These are phyloP conservation scores for Teleiodes luculella DNA, from an alignment of 2,888 invertebrate genomes.

Conservation along the genomic window DNA sequence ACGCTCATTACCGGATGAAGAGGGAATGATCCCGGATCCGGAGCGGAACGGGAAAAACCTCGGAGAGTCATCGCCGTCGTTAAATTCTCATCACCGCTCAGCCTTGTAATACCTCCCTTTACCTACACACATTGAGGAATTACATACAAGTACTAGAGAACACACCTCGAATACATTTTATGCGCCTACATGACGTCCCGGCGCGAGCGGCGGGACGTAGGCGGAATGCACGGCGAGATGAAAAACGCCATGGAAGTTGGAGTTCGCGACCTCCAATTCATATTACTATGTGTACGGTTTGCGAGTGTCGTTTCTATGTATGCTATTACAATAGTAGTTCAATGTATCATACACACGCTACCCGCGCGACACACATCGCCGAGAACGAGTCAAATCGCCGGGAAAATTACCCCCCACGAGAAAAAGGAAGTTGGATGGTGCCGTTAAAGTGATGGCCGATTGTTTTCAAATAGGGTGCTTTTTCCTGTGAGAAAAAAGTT, in stretches of 20 bases:
- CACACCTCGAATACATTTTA: too few relatives aligned
- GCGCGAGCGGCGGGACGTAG: too few relatives aligned
- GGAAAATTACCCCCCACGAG: conserved; percentile 34
- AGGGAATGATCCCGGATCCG: conserved; percentile 1
- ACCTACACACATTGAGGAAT: too few relatives aligned
- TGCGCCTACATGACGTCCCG: too few relatives aligned
- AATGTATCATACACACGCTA: conserved; percentile 16
- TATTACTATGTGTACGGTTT: too few relatives aligned
- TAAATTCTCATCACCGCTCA: conserved; percentile 47
- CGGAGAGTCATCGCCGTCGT: conserved; percentile 31
- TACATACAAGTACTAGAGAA: too few relatives aligned
- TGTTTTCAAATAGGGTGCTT: conserved; percentile 4
- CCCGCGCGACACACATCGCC: not conserved
- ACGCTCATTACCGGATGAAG: conserved; percentile 4
- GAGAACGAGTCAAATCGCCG: conserved; percentile 31
- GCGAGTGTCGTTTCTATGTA: too few relatives aligned
- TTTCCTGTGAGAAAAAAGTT: not conserved
- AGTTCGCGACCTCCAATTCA: too few relatives aligned
- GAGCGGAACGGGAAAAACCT: conserved; percentile 13
- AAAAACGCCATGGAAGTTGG: too few relatives aligned
- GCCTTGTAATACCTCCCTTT: too few relatives aligned
- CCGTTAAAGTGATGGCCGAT: conserved; percentile 5
- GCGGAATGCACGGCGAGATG: too few relatives aligned
- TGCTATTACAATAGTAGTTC: too few relatives aligned
- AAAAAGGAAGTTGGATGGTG: conserved; percentile 5